Conservation (phyloP, 2,888 invertebrate genomes). For the Morinoia aosen region DNA sequence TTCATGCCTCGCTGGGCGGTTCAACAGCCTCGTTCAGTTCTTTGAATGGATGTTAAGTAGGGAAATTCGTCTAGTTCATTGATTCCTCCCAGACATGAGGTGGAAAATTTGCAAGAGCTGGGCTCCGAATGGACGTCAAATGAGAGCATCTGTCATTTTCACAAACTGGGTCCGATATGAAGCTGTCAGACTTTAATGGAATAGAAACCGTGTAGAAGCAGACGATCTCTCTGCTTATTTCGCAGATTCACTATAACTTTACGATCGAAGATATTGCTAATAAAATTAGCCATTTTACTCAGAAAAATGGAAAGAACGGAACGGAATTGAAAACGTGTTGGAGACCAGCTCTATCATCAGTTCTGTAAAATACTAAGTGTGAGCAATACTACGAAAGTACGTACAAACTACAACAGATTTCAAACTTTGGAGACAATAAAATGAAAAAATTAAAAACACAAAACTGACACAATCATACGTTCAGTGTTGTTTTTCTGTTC, state of each 20-base stretch:
- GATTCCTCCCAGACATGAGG: not conserved
- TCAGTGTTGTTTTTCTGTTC: too few species aligned
- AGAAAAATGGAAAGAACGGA: too few species aligned
- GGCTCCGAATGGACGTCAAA: not conserved
- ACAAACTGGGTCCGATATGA: not conserved
- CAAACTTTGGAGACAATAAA: too few species aligned
- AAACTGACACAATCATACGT: too few species aligned
- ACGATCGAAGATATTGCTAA: not conserved
- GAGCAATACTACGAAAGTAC: too few species aligned
- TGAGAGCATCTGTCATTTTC: not conserved
- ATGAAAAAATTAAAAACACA: too few species aligned
- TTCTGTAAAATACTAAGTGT: too few species aligned
- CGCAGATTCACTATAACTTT: not conserved
- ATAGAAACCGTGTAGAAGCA: not conserved
- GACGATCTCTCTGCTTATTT: not conserved
- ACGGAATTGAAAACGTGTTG: too few species aligned
- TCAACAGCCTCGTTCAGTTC: not conserved
- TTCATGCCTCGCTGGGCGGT: not conserved
- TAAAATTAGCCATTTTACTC: not conserved
- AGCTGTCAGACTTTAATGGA: not conserved
- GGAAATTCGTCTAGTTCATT: not conserved
- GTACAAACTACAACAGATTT: too few species aligned
- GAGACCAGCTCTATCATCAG: too few species aligned
- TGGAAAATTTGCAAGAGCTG: not conserved
- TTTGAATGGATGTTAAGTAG: not conserved